phyloP scores from a whole-genome alignment of 2,113 vertebrate genomes.

The Oryzias curvinotus region DNA sequence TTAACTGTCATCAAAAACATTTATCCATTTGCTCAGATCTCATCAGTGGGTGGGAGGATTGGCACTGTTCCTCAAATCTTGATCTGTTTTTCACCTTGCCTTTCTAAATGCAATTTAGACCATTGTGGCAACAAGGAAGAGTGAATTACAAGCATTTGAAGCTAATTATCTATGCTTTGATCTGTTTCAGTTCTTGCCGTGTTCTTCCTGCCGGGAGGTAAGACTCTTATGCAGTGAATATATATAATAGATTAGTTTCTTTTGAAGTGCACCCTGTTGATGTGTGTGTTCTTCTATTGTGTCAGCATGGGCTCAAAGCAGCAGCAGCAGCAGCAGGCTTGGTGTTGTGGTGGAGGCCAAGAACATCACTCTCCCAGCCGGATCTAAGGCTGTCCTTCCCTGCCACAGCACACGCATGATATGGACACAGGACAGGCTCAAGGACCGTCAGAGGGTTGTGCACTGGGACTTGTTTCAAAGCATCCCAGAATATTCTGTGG shows the following conservation, averaged over 20 bases:
- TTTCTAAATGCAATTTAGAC: neutral
- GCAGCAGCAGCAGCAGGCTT: slow-evolving; percentile 51
- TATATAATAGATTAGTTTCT: neutral
- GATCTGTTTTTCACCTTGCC: neutral
- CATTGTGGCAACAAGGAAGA: neutral
- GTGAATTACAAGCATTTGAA: neutral
- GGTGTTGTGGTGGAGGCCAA: slow-evolving; percentile 82
- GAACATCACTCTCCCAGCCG: slow-evolving; percentile 78
- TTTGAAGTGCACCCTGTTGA: neutral
- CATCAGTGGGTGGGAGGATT: neutral
- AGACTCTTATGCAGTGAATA: slow-evolving; percentile 9
- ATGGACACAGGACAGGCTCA: slow-evolving; percentile 88
- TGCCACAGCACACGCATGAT: slow-evolving; percentile 91
- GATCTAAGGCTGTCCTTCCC: slow-evolving; percentile 78
- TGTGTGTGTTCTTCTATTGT: slow-evolving; percentile 9
- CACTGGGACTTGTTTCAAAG: slow-evolving; percentile 89
- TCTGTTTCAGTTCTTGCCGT: slow-evolving; percentile 70
- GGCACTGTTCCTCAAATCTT: slow-evolving; percentile 13
- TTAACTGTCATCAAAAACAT: slow-evolving; percentile 18
- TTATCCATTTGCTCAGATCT: too few relatives aligned
- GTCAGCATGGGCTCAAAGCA: slow-evolving; percentile 71
- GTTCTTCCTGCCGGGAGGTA: slow-evolving; percentile 66
- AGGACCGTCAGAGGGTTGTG: slow-evolving; percentile 91
- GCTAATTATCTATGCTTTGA: slow-evolving; percentile 24
- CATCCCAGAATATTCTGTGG: slow-evolving; percentile 73